phyloP scores from a whole-genome alignment of 2,113 vertebrate genomes.

The Cryptotis parvus region DNA sequence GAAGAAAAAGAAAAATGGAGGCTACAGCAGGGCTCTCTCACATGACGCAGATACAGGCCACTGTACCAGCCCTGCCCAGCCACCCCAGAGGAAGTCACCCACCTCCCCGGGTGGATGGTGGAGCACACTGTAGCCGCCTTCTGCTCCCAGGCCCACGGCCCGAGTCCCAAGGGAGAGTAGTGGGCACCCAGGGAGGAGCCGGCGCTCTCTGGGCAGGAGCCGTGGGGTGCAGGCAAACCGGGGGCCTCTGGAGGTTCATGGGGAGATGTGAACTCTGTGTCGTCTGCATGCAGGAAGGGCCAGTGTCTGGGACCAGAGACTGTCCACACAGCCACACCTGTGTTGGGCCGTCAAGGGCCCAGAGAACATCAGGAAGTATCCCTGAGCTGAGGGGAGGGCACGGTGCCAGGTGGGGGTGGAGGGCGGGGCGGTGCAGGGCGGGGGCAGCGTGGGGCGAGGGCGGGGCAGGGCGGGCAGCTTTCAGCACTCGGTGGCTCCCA shows the following conservation, averaged over 20 bases:
- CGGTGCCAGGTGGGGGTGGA: no score
- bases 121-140: background rate
- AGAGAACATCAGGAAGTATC: background rate
- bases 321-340: rapidly evolving
- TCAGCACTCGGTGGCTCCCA: rapidly evolving
- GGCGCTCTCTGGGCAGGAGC: no score
- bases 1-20: no score
- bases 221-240: no score
- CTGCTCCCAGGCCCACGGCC: no score
- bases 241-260: background rate
- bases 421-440: background rate
- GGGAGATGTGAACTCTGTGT: no score
- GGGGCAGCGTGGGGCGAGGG: background rate
- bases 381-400: no score
- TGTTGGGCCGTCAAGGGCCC: rapidly evolving
- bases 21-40: no score
- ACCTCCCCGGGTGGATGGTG: rapidly evolving
- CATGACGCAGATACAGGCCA: no score
- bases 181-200: no score
- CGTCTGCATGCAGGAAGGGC: background rate
- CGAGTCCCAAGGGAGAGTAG: no score
- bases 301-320: background rate
- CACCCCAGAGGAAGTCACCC: rapidly evolving
- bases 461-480: background rate
- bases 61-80: background rate